Evolutionary conservation across 2,797 vertebrate species (phyloP), one percentile per base, ranked within the genome.

Genomic region (Ispidina picta): DNA sequence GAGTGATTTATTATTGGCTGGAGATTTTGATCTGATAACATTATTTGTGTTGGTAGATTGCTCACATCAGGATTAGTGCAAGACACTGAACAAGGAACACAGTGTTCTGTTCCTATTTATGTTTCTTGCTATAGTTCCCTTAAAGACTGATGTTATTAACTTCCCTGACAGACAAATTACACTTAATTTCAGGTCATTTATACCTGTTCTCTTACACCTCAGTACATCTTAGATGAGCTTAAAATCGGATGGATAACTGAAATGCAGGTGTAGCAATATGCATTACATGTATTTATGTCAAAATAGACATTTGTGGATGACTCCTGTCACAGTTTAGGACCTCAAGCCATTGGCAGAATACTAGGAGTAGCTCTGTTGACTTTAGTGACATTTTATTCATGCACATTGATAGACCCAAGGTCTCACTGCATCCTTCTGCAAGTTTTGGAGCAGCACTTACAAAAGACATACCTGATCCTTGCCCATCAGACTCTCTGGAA

Each of bases 81-180:
- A 69, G 79, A 86, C 82, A 55, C 48, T 2, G 1, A 82, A 93
- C 92, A 92, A 83, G 75, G 95, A 86, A 97, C 96, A 95, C 72
- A 74, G 43, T 94, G 95, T 97, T 96, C 96, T 94, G 65, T 70
- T 94, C 66, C 68, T 97, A 85, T 96, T 97, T 97, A 92, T 94
- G 93, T 88, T 93, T 94, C 92, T 94, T 88, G 69, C 62, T 63
- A n/a, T 71, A 94, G 46, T 79, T 93, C 41, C 75, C 71, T 94
- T 83, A 81, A 89, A 95, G 86, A 89, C 87, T 68, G 80, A 89
- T 15, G 15, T 86, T 90, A 93, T 94, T 97, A 95, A 86, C 86
- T 89, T 88, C 73, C 63, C 83, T 43, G 43, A 75, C 89, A 89
- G 83, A 64, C 69, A 89, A 91, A 64, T 16, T 72, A 70, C 17